A percentile compares a stretch with the other conserved stretches of the same genome.
Evolutionary conservation across 2,888 invertebrate species (phyloP).

Genomic region (Pedicia rivosa): DNA sequence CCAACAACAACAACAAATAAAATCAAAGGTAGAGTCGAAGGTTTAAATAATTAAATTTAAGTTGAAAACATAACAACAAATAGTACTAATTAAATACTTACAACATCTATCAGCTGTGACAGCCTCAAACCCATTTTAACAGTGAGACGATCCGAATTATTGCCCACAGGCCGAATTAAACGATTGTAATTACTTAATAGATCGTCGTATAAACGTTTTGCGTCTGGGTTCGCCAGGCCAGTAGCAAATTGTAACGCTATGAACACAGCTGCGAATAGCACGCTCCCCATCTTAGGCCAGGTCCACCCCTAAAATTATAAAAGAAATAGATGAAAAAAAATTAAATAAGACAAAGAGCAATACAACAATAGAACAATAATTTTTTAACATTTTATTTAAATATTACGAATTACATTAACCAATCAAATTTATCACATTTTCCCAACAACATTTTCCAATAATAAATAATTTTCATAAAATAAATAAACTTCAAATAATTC

Average conservation of each 20-base stretch:
- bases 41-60: too few relatives aligned
- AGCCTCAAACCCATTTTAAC: conserved; percentile 87
- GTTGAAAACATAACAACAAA: neutral
- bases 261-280: conserved; percentile 53
- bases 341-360: too few relatives aligned
- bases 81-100: conserved; percentile 36
- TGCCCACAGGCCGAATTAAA: conserved; percentile 85
- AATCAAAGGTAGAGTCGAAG: too few relatives aligned
- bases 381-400: too few relatives aligned
- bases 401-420: too few relatives aligned
- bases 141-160: conserved; percentile 85
- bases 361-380: too few relatives aligned
- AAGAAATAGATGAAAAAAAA: neutral
- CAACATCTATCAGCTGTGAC: conserved; percentile 85
- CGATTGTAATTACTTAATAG: conserved; percentile 89
- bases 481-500: too few relatives aligned
- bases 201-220: conserved; percentile 90
- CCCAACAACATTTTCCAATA: too few relatives aligned
- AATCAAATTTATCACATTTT: too few relatives aligned
- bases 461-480: too few relatives aligned
- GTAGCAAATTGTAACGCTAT: conserved; percentile 61
- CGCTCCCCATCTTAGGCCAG: conserved; percentile 73
- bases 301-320: conserved; percentile 51
- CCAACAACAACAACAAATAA: too few relatives aligned
- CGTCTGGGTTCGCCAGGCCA: conserved; percentile 77